phyloP scores from a whole-genome alignment of 2,888 invertebrate genomes.

The Belgica antarctica region DNA sequence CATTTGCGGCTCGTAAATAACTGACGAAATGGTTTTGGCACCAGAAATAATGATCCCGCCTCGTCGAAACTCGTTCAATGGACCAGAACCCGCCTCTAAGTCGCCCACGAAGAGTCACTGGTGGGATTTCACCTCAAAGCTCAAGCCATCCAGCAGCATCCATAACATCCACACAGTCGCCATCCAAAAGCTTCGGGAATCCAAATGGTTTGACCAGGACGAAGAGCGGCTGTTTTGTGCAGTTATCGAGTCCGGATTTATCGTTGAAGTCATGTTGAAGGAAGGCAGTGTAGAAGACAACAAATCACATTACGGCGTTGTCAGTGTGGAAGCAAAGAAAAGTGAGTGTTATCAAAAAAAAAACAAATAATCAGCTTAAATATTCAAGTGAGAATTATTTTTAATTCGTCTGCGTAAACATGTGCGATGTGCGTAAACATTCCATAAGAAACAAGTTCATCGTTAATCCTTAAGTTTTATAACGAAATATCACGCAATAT shows the following conservation, averaged over 20 bases:
- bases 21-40: conserved; percentile 26
- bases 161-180: conserved; percentile 56
- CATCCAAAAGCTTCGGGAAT: conserved; percentile 68
- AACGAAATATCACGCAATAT: too few species aligned
- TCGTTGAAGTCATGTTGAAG: conserved; percentile 62
- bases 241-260: conserved; percentile 70
- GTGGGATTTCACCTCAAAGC: conserved; percentile 36
- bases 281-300: conserved; percentile 48
- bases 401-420: not conserved
- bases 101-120: conserved; percentile 35
- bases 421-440: not conserved
- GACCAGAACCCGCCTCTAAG: conserved; percentile 2
- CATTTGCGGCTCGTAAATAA: not conserved
- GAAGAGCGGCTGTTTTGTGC: conserved; percentile 70
- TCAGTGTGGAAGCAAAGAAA: conserved; percentile 70
- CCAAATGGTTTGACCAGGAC: conserved; percentile 72
- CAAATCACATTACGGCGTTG: conserved; percentile 63
- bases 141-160: not conserved
- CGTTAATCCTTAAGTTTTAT: too few species aligned
- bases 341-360: conserved; percentile 56
- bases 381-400: not conserved
- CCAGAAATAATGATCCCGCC: conserved; percentile 34
- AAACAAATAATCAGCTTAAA: not conserved
- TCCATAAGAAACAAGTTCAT: too few species aligned
- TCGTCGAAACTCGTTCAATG: conserved; percentile 34